Conservation (phyloP, 2,888 invertebrate genomes). For the Esperia sulphurella region DNA sequence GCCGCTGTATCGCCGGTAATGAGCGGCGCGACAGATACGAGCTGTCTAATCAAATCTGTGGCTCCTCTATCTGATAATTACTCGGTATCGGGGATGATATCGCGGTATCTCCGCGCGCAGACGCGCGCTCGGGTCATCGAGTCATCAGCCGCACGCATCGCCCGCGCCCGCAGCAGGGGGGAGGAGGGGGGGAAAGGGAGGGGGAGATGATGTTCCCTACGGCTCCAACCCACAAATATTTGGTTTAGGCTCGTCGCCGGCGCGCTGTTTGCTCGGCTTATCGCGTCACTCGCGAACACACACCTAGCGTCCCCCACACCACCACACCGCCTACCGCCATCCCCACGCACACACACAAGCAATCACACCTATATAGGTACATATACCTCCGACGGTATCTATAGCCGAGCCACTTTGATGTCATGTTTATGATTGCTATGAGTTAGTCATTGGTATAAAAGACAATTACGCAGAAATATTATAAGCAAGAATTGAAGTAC, state of each 20-base stretch:
- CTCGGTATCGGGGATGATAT: slow-evolving; percentile 65
- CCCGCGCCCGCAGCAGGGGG: slow-evolving; percentile 1
- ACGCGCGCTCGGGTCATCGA: too few relatives aligned
- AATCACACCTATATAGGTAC: too few relatives aligned
- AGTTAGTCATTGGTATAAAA: not conserved
- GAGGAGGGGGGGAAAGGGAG: slow-evolving; percentile 15
- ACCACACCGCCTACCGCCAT: slow-evolving; percentile 20
- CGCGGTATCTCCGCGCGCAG: slow-evolving; percentile 46
- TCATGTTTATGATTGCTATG: not conserved
- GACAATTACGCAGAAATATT: not conserved
- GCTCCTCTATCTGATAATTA: slow-evolving; percentile 72
- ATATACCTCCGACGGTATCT: not conserved
- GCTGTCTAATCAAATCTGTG: slow-evolving; percentile 70
- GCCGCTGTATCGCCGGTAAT: not conserved
- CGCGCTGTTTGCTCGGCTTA: slow-evolving; percentile 53
- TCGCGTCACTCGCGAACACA: slow-evolving; percentile 51
- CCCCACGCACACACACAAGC: not conserved
- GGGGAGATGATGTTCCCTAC: slow-evolving; percentile 25
- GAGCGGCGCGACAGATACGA: slow-evolving; percentile 35
- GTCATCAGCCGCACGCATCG: too few relatives aligned
- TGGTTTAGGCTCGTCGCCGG: slow-evolving; percentile 35
- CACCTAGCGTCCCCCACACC: slow-evolving; percentile 30
- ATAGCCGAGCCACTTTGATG: not conserved
- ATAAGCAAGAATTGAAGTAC: not conserved
- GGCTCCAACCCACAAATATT: slow-evolving; percentile 54